Conservation (phyloP, 1,140 invertebrate genomes). For the Scaptomyza pallida region DNA sequence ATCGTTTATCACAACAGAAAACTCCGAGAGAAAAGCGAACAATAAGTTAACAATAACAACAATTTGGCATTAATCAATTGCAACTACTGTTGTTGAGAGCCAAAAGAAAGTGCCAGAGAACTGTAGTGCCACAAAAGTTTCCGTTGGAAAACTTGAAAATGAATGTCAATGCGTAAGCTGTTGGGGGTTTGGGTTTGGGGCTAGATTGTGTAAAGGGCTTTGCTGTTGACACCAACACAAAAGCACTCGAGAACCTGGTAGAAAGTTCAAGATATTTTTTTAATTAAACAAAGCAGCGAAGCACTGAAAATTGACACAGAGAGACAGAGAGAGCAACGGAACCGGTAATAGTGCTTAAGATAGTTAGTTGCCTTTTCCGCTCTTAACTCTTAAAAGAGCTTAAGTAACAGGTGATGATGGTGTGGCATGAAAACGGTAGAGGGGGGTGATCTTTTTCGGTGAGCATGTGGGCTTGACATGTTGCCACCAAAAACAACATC, state of each 20-base stretch:
- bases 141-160: conserved; percentile 16
- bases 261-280: conserved; percentile 74
- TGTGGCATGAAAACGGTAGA: conserved; percentile 34
- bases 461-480: conserved; percentile 60
- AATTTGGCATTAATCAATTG: conserved; percentile 33
- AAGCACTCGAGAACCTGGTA: conserved; percentile 24
- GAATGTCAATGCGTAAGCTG: not conserved
- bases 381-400: conserved; percentile 57
- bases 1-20: not conserved
- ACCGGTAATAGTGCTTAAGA: conserved; percentile 24
- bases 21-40: not conserved
- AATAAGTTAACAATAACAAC: conserved; percentile 13
- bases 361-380: conserved; percentile 18
- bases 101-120: not conserved
- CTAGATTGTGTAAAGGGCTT: not conserved
- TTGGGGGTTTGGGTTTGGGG: too few species aligned
- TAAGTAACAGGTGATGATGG: not conserved
- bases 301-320: conserved; percentile 12
- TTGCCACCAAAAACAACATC: conserved; percentile 33
- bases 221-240: conserved; percentile 33
- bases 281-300: conserved; percentile 61
- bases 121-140: conserved; percentile 18
- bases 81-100: conserved; percentile 15
- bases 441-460: conserved; percentile 44
- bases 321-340: not conserved